Conservation (phyloP, 2,113 vertebrate species). For the Heterocephalus glaber region DNA sequence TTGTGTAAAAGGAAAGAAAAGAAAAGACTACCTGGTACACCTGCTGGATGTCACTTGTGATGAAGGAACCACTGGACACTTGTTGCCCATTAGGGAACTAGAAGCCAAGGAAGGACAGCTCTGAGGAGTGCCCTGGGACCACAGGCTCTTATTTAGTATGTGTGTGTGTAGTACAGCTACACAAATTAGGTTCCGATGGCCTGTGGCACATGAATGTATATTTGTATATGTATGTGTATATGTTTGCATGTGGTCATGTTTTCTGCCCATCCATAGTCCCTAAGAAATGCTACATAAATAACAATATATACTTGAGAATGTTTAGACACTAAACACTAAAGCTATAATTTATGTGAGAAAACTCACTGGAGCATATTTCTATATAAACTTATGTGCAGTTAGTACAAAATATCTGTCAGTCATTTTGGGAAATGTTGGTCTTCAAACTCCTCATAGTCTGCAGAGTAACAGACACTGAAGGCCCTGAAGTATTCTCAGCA, state of each 20-base stretch:
- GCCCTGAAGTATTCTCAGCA: background rate
- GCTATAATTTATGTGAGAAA: background rate
- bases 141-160: background rate
- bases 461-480: background rate
- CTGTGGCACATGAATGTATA: background rate
- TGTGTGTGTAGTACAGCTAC: background rate
- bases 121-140: background rate
- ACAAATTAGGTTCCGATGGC: background rate
- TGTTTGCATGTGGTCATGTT: background rate
- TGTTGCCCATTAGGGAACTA: background rate
- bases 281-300: background rate
- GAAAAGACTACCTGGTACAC: background rate
- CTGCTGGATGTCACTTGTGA: background rate
- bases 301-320: background rate
- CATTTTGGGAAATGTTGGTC: background rate
- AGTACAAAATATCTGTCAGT: background rate
- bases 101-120: background rate
- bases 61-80: background rate
- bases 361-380: constrained; percentile 5
- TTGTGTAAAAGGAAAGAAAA: background rate
- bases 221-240: background rate
- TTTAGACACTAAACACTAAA: background rate
- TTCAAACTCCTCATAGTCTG: background rate
- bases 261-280: background rate
- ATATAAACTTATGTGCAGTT: background rate